A percentile compares a stretch with the other conserved stretches of the same genome.
Conservation (phyloP, 37 sponge, comb jelly and placozoan species). For the Eunapius fragilis region DNA sequence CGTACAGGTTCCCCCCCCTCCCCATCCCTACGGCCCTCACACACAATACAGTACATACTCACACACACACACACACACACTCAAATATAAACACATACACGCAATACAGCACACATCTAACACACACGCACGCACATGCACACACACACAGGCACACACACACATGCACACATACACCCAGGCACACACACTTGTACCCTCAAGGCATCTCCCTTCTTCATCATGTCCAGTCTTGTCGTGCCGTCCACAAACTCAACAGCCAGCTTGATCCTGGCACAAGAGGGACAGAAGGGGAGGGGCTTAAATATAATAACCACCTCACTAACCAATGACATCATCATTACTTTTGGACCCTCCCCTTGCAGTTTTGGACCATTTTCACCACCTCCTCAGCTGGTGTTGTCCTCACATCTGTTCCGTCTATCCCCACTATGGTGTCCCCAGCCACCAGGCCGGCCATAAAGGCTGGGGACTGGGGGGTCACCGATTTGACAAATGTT, state of each 20-base stretch:
- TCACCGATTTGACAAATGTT: slow-evolving; percentile 67
- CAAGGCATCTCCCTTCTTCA: slow-evolving; percentile 41
- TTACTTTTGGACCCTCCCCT: slow-evolving; percentile 10
- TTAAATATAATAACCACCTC: not conserved
- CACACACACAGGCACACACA: not conserved
- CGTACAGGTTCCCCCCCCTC: too few relatives aligned
- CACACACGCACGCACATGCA: too few relatives aligned
- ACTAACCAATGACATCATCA: not conserved
- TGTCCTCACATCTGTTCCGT: slow-evolving; percentile 34
- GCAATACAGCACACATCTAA: not conserved
- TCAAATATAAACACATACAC: not conserved
- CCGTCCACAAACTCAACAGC: slow-evolving; percentile 74
- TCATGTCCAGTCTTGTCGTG: slow-evolving; percentile 43
- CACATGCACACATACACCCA: not conserved
- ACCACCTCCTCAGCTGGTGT: slow-evolving; percentile 48
- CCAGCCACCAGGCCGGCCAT: slow-evolving; percentile 69
- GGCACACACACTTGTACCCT: slow-evolving; percentile 26
- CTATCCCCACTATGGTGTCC: slow-evolving; percentile 61
- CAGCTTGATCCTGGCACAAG: slow-evolving; percentile 36
- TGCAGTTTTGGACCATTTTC: not conserved
- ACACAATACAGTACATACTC: too few relatives aligned
- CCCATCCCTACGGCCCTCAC: too few relatives aligned
- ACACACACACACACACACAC: too few relatives aligned
- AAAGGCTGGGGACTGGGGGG: slow-evolving; percentile 55
- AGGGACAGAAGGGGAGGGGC: not conserved